These are phyloP conservation scores for Ochropacha duplaris DNA, from an alignment of 2,888 invertebrate genomes.

Conservation along the genomic window DNA sequence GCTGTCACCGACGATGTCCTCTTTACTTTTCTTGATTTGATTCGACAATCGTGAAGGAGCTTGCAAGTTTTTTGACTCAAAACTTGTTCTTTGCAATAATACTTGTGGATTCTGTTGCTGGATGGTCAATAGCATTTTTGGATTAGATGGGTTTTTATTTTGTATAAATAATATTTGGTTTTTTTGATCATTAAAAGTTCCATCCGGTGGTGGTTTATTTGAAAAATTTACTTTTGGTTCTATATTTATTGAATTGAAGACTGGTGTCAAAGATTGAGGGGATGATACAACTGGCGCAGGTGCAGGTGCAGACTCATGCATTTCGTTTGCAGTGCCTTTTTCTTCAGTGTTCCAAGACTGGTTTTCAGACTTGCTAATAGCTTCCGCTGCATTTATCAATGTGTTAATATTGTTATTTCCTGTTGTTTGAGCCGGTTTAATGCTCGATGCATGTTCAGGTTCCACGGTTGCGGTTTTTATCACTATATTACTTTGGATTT, in stretches of 20 bases:
- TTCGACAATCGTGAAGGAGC: conserved; percentile 75
- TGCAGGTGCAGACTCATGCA: conserved; percentile 32
- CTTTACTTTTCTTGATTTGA: conserved; percentile 70
- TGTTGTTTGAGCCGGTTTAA: neutral
- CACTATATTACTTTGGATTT: conserved; percentile 73
- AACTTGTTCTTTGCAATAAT: conserved; percentile 61
- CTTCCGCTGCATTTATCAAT: conserved; percentile 66
- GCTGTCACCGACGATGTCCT: conserved; percentile 59
- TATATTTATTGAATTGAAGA: conserved; percentile 56
- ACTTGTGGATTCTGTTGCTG: conserved; percentile 70
- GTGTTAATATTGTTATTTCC: conserved; percentile 52
- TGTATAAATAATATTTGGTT: conserved; percentile 72
- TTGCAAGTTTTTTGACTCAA: conserved; percentile 76
- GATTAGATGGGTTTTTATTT: conserved; percentile 58
- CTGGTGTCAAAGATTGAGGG: conserved; percentile 32
- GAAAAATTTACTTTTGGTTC: conserved; percentile 53
- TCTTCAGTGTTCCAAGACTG: conserved; percentile 57
- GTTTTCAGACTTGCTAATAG: conserved; percentile 58
- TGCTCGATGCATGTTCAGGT: conserved; percentile 36
- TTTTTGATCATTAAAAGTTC: conserved; percentile 57
- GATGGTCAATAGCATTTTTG: conserved; percentile 69
- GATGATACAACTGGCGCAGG: conserved; percentile 13
- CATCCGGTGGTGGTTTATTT: conserved; percentile 57
- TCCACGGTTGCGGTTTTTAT: conserved; percentile 64
- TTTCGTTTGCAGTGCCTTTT: conserved; percentile 38